phyloP scores from a whole-genome alignment of 1,140 invertebrate species.

The Drosophila nigromelanica region DNA sequence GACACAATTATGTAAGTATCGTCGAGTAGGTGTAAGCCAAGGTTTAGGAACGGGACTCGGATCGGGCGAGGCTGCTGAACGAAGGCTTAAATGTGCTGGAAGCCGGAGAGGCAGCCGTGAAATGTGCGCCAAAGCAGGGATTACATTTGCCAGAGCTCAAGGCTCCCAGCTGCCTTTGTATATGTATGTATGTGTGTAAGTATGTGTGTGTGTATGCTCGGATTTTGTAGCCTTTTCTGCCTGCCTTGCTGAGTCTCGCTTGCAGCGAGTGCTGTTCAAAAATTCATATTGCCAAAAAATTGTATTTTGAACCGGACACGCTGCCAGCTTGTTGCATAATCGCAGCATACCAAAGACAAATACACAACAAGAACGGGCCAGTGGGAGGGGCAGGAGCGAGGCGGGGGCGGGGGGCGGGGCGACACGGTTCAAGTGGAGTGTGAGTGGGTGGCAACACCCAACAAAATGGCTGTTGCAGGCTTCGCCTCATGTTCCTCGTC shows the following conservation, averaged over 20 bases:
- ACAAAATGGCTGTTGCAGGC: slow-evolving; percentile 44
- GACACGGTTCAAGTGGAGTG: slow-evolving; percentile 3
- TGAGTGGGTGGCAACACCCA: slow-evolving; percentile 27
- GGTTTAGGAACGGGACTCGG: slow-evolving; percentile 1
- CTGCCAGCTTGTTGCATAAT: slow-evolving; percentile 59
- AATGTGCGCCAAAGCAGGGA: slow-evolving; percentile 39
- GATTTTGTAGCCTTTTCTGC: slow-evolving; percentile 46
- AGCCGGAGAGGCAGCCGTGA: slow-evolving; percentile 23
- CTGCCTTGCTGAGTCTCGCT: background rate
- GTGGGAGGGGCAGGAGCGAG: no score
- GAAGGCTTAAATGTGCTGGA: slow-evolving; percentile 20
- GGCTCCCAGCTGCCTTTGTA: background rate
- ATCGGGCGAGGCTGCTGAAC: no score
- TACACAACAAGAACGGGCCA: slow-evolving; percentile 8
- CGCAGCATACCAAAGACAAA: slow-evolving; percentile 27
- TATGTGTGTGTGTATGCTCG: slow-evolving; percentile 26
- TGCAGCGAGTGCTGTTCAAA: slow-evolving; percentile 32
- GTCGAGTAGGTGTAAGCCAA: background rate
- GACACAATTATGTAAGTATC: background rate
- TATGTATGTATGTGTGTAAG: slow-evolving; percentile 8
- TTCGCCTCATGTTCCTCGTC: slow-evolving; percentile 19
- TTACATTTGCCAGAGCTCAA: slow-evolving; percentile 9
- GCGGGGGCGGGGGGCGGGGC: background rate
- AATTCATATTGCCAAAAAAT: slow-evolving; percentile 59
- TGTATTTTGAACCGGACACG: slow-evolving; percentile 28